Conservation (phyloP, 1,140 invertebrate species). For the Bradysia coprophila region DNA sequence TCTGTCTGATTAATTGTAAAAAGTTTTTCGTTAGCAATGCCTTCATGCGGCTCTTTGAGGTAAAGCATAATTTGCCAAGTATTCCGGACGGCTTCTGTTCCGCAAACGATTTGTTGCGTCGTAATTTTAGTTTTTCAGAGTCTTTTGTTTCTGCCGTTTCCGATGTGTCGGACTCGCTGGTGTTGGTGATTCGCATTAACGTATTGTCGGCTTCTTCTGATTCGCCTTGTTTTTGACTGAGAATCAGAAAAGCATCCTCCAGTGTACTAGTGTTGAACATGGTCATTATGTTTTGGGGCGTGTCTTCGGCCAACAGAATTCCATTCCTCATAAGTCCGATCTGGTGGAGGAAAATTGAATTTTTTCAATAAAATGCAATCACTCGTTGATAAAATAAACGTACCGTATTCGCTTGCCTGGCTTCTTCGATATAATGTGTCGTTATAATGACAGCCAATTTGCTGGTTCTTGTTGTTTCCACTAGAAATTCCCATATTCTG, state of each 20-base stretch:
- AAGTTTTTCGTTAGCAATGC: slow-evolving; percentile 35
- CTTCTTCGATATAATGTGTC: slow-evolving; percentile 90
- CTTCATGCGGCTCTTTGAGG: slow-evolving; percentile 19
- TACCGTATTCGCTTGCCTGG: slow-evolving; percentile 65
- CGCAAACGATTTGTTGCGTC: slow-evolving; percentile 1
- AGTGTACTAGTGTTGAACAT: slow-evolving; percentile 42
- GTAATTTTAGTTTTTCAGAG: not conserved
- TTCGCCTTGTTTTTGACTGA: slow-evolving; percentile 42
- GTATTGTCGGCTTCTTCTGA: slow-evolving; percentile 10
- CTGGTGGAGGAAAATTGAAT: slow-evolving; percentile 24
- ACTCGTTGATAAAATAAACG: slow-evolving; percentile 8
- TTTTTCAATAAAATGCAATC: not conserved
- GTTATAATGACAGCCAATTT: slow-evolving; percentile 70
- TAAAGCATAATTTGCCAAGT: slow-evolving; percentile 12
- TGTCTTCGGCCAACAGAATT: slow-evolving; percentile 64
- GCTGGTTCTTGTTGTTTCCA: slow-evolving; percentile 46
- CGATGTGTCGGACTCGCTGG: slow-evolving; percentile 4
- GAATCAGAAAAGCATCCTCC: slow-evolving; percentile 52
- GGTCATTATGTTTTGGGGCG: slow-evolving; percentile 44
- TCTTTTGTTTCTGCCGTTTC: not conserved
- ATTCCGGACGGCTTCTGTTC: slow-evolving; percentile 3
- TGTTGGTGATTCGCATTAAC: slow-evolving; percentile 3
- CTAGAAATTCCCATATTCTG: slow-evolving; percentile 81
- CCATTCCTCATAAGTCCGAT: slow-evolving; percentile 81
- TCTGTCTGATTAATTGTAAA: slow-evolving; percentile 41